Evolutionary conservation across 2,113 vertebrate genomes (phyloP), one percentile per base, ranked within the genome.

Genomic region (Dasypus novemcinctus): DNA sequence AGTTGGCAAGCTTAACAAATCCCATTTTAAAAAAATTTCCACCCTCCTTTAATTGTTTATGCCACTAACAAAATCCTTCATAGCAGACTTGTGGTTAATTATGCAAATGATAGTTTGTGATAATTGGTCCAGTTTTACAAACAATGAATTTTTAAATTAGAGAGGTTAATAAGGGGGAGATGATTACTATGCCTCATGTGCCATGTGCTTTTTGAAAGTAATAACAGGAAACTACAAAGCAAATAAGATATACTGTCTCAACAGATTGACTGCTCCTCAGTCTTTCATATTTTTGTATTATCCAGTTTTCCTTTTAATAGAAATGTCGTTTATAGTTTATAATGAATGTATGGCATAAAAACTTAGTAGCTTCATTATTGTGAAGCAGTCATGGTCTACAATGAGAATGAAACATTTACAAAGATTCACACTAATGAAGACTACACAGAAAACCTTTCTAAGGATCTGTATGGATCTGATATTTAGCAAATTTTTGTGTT

Each of bases 381-480:
- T 88, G 71, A 95, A 89, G 97, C 78, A 74, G 92, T 98, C 86
- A 88, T 95, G 96, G 71, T 98, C 95, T 98, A 89, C 27, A 90
- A 89, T 98, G 84, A 96, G 72, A 93, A 93, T 86, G 54, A 97
- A 96, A 95, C 93, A 93, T 93, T 97, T 69, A 95, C 64, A 97
- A 96, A 97, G 97, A 97, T 98, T 95, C 98, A 98, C 98, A 9
- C 99, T 98, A 97, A 98, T 99, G 99, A 99, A 96, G 99, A 98
- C 97, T 98, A 98, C 98, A 98, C 99, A 99, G 98, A 98, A 99
- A 99, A 99, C 99, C 99, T 98, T 94, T 49, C n/a, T 29, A 10
- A 81, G 98, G 99, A 99, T 97, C 96, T 99, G 99, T 99, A 99
- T 98, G 97, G 97, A 97, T 99, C 99, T 97, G 99, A 99, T 99